phyloP scores from a whole-genome alignment of 2,888 invertebrate species.

The Melolontha melolontha region DNA sequence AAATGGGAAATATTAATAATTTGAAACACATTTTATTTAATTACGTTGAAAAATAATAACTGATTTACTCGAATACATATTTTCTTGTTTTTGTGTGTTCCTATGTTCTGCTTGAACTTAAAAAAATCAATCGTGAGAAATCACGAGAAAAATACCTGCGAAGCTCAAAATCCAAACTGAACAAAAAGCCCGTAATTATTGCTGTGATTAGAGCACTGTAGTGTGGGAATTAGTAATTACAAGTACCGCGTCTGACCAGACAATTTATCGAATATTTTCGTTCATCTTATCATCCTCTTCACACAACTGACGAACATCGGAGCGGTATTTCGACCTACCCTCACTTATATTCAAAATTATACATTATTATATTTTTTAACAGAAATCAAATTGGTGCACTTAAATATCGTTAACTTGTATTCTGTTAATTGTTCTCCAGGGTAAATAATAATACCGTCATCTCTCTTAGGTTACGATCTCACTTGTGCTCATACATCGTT shows the following conservation, averaged over 20 bases:
- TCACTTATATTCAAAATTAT: conserved; percentile 65
- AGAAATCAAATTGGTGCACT: conserved; percentile 44
- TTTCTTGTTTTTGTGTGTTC: conserved; percentile 15
- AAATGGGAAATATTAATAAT: too few species aligned
- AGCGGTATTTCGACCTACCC: conserved; percentile 54
- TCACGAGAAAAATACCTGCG: conserved; percentile 61
- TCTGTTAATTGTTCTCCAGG: conserved; percentile 41
- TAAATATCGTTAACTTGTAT: conserved; percentile 40
- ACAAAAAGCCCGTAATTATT: conserved; percentile 64
- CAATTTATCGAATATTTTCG: conserved; percentile 52
- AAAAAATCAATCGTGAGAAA: conserved; percentile 61
- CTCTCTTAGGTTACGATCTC: background rate
- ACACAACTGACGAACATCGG: conserved; percentile 31
- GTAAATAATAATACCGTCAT: conserved; percentile 34
- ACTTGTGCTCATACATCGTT: background rate
- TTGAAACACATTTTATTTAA: too few species aligned
- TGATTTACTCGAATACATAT: background rate
- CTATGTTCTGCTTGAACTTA: conserved; percentile 7
- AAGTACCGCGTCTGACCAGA: conserved; percentile 60
- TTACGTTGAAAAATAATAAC: too few species aligned
- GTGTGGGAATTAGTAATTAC: conserved; percentile 66
- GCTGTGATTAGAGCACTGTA: conserved; percentile 62
- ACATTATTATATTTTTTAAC: conserved; percentile 62
- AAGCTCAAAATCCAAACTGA: conserved; percentile 59
- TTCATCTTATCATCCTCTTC: conserved; percentile 17